These are phyloP conservation scores for Meiosimyza decipiens DNA, from an alignment of 2,888 invertebrate genomes.

Conservation along the genomic window DNA sequence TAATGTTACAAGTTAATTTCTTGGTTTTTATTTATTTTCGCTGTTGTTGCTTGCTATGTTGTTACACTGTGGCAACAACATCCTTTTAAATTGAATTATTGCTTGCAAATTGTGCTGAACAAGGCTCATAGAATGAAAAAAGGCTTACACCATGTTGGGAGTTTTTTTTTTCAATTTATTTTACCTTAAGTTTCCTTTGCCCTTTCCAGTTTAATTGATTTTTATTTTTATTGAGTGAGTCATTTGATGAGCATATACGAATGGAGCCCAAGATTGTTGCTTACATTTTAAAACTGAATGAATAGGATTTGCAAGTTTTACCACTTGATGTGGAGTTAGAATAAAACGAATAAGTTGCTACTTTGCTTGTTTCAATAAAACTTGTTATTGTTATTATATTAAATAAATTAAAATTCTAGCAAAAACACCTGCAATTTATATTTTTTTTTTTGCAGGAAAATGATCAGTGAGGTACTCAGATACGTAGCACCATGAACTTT, in stretches of 20 bases:
- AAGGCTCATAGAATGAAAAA: background rate
- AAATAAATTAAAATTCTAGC: background rate
- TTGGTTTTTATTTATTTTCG: constrained; percentile 15
- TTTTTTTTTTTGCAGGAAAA: too few relatives aligned
- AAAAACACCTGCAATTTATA: background rate
- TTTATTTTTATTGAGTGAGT: background rate
- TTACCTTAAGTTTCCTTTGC: background rate
- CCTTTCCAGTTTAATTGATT: background rate
- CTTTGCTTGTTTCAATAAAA: background rate
- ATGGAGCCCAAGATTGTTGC: background rate
- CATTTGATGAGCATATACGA: background rate
- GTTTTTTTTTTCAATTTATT: background rate
- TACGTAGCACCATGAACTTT: too few relatives aligned
- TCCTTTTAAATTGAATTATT: constrained; percentile 35
- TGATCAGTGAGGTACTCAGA: too few relatives aligned
- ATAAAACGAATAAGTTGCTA: background rate
- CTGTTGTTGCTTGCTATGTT: constrained; percentile 12
- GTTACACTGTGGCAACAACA: constrained; percentile 15
- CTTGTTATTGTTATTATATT: background rate
- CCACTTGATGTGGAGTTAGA: background rate
- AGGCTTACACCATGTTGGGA: background rate
- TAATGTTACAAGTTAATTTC: constrained; percentile 25
- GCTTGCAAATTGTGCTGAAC: constrained; percentile 24
- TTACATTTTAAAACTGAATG: background rate
- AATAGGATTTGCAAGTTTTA: background rate